Conservation (phyloP, 53 echinoderm and acorn worm genomes). For the Apostichopus leukothele region DNA sequence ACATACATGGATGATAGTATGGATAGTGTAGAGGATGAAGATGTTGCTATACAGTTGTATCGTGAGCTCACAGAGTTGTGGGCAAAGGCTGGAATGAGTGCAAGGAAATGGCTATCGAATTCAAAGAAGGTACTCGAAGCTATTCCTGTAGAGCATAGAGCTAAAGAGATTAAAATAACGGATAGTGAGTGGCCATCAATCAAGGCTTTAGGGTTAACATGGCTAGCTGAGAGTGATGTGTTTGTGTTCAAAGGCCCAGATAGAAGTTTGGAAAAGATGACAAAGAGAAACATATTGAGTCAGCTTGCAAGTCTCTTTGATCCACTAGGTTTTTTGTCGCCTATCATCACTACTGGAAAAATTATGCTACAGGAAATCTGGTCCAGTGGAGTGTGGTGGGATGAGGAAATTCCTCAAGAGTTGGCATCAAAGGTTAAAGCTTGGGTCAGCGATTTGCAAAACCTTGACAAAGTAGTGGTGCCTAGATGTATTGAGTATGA, state of each 20-base stretch:
- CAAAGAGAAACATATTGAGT: conserved; percentile 44
- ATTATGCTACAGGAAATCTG: conserved; percentile 42
- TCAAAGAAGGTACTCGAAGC: conserved; percentile 30
- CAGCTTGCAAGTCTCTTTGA: conserved; percentile 46
- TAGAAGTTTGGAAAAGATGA: conserved; percentile 31
- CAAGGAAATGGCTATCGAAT: conserved; percentile 40
- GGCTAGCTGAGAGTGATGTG: conserved; percentile 33
- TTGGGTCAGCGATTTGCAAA: conserved; percentile 32
- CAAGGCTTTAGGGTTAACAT: conserved; percentile 40
- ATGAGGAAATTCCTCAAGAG: conserved; percentile 40
- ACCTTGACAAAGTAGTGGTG: conserved; percentile 21
- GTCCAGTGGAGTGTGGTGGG: conserved; percentile 38
- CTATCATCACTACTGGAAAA: conserved; percentile 22
- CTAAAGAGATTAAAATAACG: conserved; percentile 44
- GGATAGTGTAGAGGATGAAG: conserved; percentile 47
- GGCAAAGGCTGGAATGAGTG: conserved; percentile 44
- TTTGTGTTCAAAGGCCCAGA: conserved; percentile 51
- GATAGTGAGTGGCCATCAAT: conserved; percentile 49
- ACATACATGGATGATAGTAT: conserved; percentile 58
- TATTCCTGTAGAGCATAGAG: conserved; percentile 43
- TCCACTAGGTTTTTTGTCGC: conserved; percentile 43
- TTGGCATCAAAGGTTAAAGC: background rate
- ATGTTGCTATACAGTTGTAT: conserved; percentile 53
- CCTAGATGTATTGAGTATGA: conserved; percentile 39
- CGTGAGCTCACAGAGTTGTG: conserved; percentile 37